Evolutionary conservation across 1,140 invertebrate species (phyloP), one percentile per base, ranked within the genome.

Genomic region (Telenomus remus): DNA sequence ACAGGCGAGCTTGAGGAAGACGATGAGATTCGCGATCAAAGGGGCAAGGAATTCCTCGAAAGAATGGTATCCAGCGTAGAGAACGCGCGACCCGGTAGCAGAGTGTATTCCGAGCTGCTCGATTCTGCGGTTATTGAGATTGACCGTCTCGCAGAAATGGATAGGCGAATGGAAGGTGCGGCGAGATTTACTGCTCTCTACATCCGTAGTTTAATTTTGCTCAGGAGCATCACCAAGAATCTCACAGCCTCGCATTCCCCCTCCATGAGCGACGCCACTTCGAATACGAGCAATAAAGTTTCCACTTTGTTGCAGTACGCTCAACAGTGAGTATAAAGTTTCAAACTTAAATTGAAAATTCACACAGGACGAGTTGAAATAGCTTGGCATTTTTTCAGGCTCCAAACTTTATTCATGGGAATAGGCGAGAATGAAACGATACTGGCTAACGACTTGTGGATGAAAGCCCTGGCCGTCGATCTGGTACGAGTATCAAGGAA

Each of bases 111-210:
- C 0, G 91, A 92, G 15, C 87, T 95, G 57, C 85, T 95, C 5
- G 91, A 93, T 78, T 91, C 92, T 0, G 93, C 94, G 0, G 92
- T 93, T 64, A 89, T 92, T 14, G 94, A 95, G 83, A 89, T 95
- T 6, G 86, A 88, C 78, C 89, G 92, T 63, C 82, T 97, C n/a
- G 91, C 94, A n/a, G 92, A 95, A 86, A 94, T 98, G 87, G 96
- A 98, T 87, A 90, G 92, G 13, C 89, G 89, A 12, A 92, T 96
- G 80, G 92, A 94, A 50, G 95, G 96, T 1, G 93, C 95, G 0
- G 95, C 96, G 0, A 92, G 94, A 81, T 97, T 97, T 87, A 93
- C 94, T 35, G 92, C 94, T 33, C 87, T 96, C 15, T 97, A 95
- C 77, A 93, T 97, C 55, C 81, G 85, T 44, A 88, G 88, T 47